A percentile compares a stretch with the other conserved stretches of the same genome.
phyloP scores from a whole-genome alignment of 1,140 invertebrate genomes.

The Listronotus oregonensis region DNA sequence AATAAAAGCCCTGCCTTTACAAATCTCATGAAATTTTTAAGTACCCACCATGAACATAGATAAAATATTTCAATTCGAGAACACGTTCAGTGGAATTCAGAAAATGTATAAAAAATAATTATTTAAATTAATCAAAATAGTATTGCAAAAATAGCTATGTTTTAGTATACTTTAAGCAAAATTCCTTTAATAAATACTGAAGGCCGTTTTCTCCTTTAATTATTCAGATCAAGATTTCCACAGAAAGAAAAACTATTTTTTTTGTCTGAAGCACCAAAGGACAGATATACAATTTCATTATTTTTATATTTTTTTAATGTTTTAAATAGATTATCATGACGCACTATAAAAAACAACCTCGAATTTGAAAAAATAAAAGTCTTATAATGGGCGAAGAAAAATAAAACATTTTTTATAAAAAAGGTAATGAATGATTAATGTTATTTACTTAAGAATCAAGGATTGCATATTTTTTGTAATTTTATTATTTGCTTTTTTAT shows the following conservation, averaged over 20 bases:
- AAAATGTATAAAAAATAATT: conserved; percentile 46
- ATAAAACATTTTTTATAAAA: too few relatives aligned
- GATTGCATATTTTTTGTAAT: too few relatives aligned
- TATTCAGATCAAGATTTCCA: conserved; percentile 2
- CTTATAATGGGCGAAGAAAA: too few relatives aligned
- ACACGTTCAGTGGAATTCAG: conserved; percentile 57
- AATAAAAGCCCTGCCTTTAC: background rate
- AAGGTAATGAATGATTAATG: too few relatives aligned
- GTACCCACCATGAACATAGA: background rate
- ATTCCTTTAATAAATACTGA: conserved; percentile 42
- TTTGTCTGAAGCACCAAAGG: background rate
- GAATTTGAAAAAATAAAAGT: conserved; percentile 50
- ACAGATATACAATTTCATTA: conserved; percentile 7
- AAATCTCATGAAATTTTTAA: background rate
- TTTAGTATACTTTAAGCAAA: conserved; percentile 49
- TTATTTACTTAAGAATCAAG: too few relatives aligned
- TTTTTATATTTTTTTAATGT: conserved; percentile 37
- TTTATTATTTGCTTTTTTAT: too few relatives aligned
- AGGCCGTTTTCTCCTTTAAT: conserved; percentile 31
- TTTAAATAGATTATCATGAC: conserved; percentile 53
- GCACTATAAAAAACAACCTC: conserved; percentile 43
- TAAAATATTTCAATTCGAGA: conserved; percentile 55
- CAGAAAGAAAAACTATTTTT: background rate
- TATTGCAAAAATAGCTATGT: conserved; percentile 50
- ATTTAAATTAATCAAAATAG: conserved; percentile 42